Base-by-base conservation (phyloP, 2,888 invertebrate species). In the Watsonalla cultraria region DNA sequence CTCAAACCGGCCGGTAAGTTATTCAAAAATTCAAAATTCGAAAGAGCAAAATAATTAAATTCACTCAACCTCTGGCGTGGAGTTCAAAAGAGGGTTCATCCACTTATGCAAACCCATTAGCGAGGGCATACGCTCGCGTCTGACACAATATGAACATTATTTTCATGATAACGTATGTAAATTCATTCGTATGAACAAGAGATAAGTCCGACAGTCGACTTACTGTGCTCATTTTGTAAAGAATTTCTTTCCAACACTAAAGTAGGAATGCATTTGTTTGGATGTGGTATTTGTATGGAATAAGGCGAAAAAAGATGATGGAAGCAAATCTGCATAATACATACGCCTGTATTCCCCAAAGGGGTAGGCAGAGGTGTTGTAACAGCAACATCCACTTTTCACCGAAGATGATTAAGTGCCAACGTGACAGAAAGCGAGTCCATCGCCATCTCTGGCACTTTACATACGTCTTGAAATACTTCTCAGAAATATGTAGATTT, bases 151-250 rank as follows among this genome's bases (percentile, higher is more conserved):
- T 48, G 35, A 35, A 15, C 5, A 35, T 49, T 49, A 37, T 49
- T 49, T 49, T 39, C 49, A 49, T 37, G 49, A 49, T 49, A 49
- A 49, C 49, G 37, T 49, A 49, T 49, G 59, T 52, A 58, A 61
- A 62, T 59, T 51, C 55, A 58, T 56, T 58, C 54, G 37, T 35
- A 54, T 53, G 60, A 46, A 54, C 52, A 49, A 51, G 55, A 58
- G 62, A 58, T 62, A 59, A 59, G 59, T 57, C 58, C 47, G 53
- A 46, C 47, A 52, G 51, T 53, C 51, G 50, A 49, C 54, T 51
- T 52, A 54, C 66, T 61, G 59, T 70, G 65, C 64, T 64, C 64
- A 68, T 70, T 68, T 65, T 62, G 61, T 60, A 54, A 58, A 60
- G 64, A 65, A 68, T 67, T 66, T 62, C 62, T 61, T 64, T 62